Evolutionary conservation across 2,888 invertebrate species (phyloP).

Genomic region (Cheilosia variabilis): DNA sequence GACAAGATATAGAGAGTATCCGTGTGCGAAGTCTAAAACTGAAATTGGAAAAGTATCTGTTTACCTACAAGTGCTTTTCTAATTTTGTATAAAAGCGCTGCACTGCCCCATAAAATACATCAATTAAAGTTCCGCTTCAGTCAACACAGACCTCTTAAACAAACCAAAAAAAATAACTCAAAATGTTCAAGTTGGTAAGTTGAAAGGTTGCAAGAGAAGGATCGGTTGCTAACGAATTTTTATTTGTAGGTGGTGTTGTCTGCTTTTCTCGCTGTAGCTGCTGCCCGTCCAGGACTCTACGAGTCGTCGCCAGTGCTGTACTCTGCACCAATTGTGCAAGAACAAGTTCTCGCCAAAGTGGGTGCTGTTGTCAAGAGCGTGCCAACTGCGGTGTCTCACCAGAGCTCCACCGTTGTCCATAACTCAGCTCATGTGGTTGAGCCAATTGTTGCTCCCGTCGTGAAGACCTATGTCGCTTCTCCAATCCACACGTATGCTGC

Average conservation of each 20-base stretch:
- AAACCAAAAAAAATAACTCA: slow-evolving; percentile 67
- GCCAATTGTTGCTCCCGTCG: slow-evolving; percentile 80
- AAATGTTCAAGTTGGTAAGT: slow-evolving; percentile 82
- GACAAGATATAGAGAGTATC: slow-evolving; percentile 1
- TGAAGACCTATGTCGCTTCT: slow-evolving; percentile 78
- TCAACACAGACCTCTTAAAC: slow-evolving; percentile 80
- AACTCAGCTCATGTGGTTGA: slow-evolving; percentile 77
- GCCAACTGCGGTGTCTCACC: slow-evolving; percentile 84
- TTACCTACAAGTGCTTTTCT: slow-evolving; percentile 8
- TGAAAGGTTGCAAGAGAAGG: background rate
- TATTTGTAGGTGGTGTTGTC: slow-evolving; percentile 80
- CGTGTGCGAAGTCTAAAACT: slow-evolving; percentile 5
- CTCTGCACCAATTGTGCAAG: slow-evolving; percentile 78
- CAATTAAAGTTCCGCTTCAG: slow-evolving; percentile 56
- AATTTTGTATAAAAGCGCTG: slow-evolving; percentile 46
- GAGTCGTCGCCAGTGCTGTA: slow-evolving; percentile 76
- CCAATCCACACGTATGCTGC: slow-evolving; percentile 67
- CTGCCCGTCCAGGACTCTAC: slow-evolving; percentile 80
- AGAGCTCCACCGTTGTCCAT: slow-evolving; percentile 85
- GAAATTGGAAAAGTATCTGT: background rate
- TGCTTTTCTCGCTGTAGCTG: slow-evolving; percentile 80
- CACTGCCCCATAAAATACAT: slow-evolving; percentile 18
- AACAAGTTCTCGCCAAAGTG: slow-evolving; percentile 79
- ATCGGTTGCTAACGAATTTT: background rate
- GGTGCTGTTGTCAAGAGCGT: slow-evolving; percentile 80